Evolutionary conservation across 2,113 vertebrate species (phyloP).

Genomic region (Hystrix cristata): DNA sequence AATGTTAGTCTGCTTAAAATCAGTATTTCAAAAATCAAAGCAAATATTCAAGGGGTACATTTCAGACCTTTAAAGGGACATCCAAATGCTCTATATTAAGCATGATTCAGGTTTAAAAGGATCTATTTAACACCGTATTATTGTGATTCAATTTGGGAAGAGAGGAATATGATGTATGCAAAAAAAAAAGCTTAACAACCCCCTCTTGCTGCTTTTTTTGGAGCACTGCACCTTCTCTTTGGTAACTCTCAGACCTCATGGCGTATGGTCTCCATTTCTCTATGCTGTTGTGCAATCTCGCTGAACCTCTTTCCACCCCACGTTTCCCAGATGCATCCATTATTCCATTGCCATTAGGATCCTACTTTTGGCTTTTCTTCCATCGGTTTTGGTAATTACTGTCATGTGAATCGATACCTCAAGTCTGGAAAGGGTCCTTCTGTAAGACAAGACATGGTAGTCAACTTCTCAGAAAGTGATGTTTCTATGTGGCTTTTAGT

Average conservation of each 20-base stretch:
- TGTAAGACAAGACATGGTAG: slow-evolving; percentile 27
- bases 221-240: slow-evolving; percentile 72
- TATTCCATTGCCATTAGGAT: slow-evolving; percentile 76
- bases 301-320: slow-evolving; percentile 83
- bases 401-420: slow-evolving; percentile 83
- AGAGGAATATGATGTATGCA: not conserved
- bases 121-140: not conserved
- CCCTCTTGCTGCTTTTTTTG: not conserved
- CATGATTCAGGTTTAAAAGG: not conserved
- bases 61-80: not conserved
- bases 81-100: not conserved
- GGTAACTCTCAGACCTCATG: slow-evolving; percentile 69
- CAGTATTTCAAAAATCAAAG: slow-evolving; percentile 47
- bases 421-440: slow-evolving; percentile 70
- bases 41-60: not conserved
- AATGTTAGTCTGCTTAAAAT: not conserved
- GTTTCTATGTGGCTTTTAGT: slow-evolving; percentile 8
- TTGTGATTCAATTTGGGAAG: not conserved
- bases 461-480: slow-evolving; percentile 53
- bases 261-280: slow-evolving; percentile 79
- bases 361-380: slow-evolving; percentile 82
- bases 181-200: not conserved
- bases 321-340: slow-evolving; percentile 78
- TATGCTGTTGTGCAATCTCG: slow-evolving; percentile 87
- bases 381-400: slow-evolving; percentile 87